A percentile compares a stretch with the other conserved stretches of the same genome.
These are phyloP conservation scores for Drosophila helvetica DNA, from an alignment of 2,888 invertebrate genomes.

Conservation along the genomic window DNA sequence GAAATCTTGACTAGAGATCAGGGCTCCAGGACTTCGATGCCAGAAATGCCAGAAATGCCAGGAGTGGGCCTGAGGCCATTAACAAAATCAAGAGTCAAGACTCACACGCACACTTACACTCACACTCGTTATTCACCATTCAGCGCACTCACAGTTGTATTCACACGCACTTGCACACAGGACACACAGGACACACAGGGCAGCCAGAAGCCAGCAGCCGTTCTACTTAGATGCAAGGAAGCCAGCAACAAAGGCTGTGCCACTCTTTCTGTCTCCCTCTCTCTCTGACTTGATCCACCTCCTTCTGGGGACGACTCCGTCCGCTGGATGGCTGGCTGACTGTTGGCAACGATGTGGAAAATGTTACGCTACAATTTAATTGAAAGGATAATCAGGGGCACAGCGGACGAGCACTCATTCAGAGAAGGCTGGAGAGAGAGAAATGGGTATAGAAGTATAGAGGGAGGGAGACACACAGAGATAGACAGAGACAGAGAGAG, in stretches of 20 bases:
- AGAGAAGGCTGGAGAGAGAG: background rate
- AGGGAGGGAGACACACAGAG: slow-evolving; percentile 1
- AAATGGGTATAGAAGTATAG: slow-evolving; percentile 18
- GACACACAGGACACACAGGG: no score
- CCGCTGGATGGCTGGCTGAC: slow-evolving; percentile 24
- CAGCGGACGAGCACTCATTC: slow-evolving; percentile 60
- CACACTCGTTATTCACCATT: slow-evolving; percentile 25
- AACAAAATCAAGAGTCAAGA: slow-evolving; percentile 59
- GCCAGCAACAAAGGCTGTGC: slow-evolving; percentile 13
- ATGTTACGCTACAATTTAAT: slow-evolving; percentile 81
- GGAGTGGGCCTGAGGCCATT: slow-evolving; percentile 48
- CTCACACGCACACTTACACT: slow-evolving; percentile 32
- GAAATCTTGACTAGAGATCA: background rate
- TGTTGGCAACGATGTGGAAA: slow-evolving; percentile 75
- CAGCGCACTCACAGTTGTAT: slow-evolving; percentile 19
- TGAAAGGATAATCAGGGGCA: slow-evolving; percentile 81
- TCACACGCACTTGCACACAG: slow-evolving; percentile 24
- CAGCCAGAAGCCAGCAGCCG: background rate
- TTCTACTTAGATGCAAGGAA: slow-evolving; percentile 8
- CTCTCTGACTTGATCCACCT: slow-evolving; percentile 3
- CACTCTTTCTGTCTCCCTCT: background rate
- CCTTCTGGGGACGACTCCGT: slow-evolving; percentile 10
- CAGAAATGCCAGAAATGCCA: slow-evolving; percentile 1
- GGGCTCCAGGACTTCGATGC: slow-evolving; percentile 3
- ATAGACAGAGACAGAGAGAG: background rate